These are phyloP conservation scores for Riptortus pedestris DNA, from an alignment of 1,140 invertebrate genomes.

Conservation along the genomic window DNA sequence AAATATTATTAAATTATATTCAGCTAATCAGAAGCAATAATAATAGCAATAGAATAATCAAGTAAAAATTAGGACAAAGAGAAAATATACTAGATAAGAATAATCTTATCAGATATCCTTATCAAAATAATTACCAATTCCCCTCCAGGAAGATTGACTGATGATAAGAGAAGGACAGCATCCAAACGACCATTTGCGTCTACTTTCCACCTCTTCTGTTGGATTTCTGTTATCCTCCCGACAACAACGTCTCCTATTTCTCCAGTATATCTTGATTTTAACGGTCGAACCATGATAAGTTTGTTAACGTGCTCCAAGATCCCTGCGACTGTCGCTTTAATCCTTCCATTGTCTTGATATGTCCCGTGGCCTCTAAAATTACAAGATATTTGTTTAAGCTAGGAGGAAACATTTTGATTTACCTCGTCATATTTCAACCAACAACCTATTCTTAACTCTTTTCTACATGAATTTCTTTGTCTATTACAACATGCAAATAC, in stretches of 20 bases:
- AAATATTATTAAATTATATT: too few species aligned
- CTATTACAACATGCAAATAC: too few species aligned
- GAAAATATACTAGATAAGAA: too few species aligned
- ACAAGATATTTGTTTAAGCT: too few species aligned
- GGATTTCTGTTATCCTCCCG: conserved; percentile 82
- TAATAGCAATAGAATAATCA: too few species aligned
- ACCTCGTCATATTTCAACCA: too few species aligned
- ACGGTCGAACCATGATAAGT: conserved; percentile 77
- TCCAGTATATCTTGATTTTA: conserved; percentile 82
- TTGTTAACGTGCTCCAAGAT: conserved; percentile 90
- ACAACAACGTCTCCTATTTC: conserved; percentile 97
- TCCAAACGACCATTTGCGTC: conserved; percentile 87
- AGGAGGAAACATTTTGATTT: too few species aligned
- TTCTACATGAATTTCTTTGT: too few species aligned
- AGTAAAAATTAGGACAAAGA: too few species aligned
- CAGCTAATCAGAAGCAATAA: too few species aligned
- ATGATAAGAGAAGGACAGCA: conserved; percentile 77
- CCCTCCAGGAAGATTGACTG: conserved; percentile 93
- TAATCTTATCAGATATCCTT: too few species aligned
- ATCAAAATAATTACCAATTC: conserved; percentile 82
- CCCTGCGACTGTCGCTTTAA: conserved; percentile 88
- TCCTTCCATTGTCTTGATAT: conserved; percentile 62
- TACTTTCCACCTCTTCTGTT: conserved; percentile 89
- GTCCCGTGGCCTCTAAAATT: conserved; percentile 88
- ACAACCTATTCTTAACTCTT: too few species aligned